Conservation (phyloP, 2,888 invertebrate genomes). For the Drosophila macrothrix region DNA sequence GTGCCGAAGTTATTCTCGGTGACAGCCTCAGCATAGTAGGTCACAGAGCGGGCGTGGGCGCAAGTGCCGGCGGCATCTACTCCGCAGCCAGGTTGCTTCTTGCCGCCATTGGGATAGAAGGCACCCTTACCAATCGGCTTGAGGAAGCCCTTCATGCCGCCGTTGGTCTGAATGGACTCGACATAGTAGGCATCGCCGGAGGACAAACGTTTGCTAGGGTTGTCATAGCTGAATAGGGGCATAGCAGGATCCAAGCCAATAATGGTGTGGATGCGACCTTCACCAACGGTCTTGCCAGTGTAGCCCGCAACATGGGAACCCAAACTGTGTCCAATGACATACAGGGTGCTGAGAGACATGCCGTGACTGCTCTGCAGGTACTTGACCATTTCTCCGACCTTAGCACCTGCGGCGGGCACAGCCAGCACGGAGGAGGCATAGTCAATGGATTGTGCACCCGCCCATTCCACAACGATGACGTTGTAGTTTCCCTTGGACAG, state of each 20-base stretch:
- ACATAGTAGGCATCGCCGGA: slow-evolving; percentile 76
- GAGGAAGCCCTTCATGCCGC: slow-evolving; percentile 69
- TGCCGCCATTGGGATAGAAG: slow-evolving; percentile 86
- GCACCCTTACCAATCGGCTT: slow-evolving; percentile 84
- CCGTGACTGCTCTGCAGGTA: slow-evolving; percentile 85
- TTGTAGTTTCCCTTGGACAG: slow-evolving; percentile 87
- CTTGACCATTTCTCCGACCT: slow-evolving; percentile 78
- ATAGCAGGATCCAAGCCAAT: slow-evolving; percentile 84
- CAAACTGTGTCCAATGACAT: slow-evolving; percentile 87
- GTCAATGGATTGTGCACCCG: slow-evolving; percentile 86
- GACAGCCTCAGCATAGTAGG: slow-evolving; percentile 85
- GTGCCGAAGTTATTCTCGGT: slow-evolving; percentile 59
- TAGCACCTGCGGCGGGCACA: slow-evolving; percentile 73
- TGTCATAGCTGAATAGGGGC: slow-evolving; percentile 67
- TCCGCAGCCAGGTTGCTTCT: slow-evolving; percentile 86
- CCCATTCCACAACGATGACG: slow-evolving; percentile 88
- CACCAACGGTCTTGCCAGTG: slow-evolving; percentile 86
- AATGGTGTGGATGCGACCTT: slow-evolving; percentile 87
- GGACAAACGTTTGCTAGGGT: slow-evolving; percentile 63
- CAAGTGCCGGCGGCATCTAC: slow-evolving; percentile 82
- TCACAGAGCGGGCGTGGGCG: slow-evolving; percentile 84
- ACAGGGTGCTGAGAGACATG: slow-evolving; percentile 85
- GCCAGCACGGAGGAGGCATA: slow-evolving; percentile 86
- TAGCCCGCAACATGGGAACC: slow-evolving; percentile 88
- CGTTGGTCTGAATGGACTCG: slow-evolving; percentile 81